These are phyloP conservation scores for Cephalopachus bancanus DNA, from an alignment of 2,797 vertebrate genomes.

Conservation along the genomic window DNA sequence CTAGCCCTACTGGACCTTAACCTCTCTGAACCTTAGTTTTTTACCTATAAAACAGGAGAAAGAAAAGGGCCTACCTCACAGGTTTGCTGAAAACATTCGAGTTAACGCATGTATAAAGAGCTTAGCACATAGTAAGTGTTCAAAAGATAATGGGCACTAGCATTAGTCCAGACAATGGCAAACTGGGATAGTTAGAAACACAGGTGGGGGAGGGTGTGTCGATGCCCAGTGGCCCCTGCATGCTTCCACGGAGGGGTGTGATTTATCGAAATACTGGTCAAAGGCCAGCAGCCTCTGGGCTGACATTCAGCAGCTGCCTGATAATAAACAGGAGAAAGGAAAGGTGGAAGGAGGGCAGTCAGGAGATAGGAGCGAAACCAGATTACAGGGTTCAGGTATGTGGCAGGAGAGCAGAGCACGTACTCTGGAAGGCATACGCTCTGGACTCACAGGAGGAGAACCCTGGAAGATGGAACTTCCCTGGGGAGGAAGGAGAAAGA, in stretches of 20 bases:
- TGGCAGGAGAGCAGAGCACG: background rate
- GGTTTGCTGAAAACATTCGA: slow-evolving; percentile 29
- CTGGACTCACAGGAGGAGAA: slow-evolving; percentile 19
- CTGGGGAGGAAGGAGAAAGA: background rate
- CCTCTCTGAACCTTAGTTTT: slow-evolving; percentile 10
- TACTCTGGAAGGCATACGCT: background rate
- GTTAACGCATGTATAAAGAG: background rate
- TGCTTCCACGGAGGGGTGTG: background rate
- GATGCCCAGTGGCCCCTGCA: background rate
- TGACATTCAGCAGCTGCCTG: slow-evolving; percentile 60
- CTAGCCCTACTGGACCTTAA: background rate
- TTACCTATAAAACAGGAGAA: background rate
- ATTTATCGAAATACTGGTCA: background rate
- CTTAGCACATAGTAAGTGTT: background rate
- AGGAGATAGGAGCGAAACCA: slow-evolving; percentile 50
- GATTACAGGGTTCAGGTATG: slow-evolving; percentile 50
- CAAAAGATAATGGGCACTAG: background rate
- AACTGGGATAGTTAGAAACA: background rate
- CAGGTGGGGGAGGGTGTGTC: background rate
- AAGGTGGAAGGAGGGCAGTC: background rate
- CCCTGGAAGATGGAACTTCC: background rate
- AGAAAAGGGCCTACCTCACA: background rate
- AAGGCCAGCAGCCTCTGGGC: background rate
- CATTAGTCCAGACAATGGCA: background rate
- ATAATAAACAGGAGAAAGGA: background rate